Percentiles rank a stretch among this genome's conserved stretches.
phyloP scores from a whole-genome alignment of 2,113 vertebrate genomes.

The Hydrolagus affinis region DNA sequence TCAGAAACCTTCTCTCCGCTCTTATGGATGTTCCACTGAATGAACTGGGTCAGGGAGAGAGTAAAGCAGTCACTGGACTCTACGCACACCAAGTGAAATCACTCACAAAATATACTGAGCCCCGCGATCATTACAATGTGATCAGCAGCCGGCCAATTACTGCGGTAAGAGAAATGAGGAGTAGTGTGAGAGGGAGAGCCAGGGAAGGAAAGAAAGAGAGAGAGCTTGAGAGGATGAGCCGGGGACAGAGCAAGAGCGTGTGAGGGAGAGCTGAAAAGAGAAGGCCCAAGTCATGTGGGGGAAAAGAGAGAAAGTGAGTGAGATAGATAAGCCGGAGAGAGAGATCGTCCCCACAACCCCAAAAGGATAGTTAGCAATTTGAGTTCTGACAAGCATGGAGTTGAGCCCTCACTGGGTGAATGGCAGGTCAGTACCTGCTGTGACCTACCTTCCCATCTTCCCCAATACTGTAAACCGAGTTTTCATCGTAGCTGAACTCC shows the following conservation, averaged over 20 bases:
- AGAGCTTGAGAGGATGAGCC: background rate
- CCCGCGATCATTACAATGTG: background rate
- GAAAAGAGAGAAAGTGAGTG: background rate
- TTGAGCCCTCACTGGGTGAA: too few relatives aligned
- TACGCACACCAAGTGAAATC: conserved; percentile 14
- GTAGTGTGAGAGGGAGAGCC: background rate
- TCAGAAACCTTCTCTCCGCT: conserved; percentile 85
- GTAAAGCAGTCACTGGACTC: conserved; percentile 25
- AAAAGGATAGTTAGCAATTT: too few relatives aligned
- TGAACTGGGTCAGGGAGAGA: conserved; percentile 61
- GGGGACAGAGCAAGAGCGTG: background rate
- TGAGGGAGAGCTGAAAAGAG: background rate
- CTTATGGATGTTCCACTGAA: conserved; percentile 96
- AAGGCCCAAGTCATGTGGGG: background rate
- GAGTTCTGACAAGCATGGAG: too few relatives aligned
- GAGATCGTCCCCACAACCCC: too few relatives aligned
- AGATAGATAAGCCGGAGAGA: background rate
- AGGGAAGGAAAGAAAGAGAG: background rate
- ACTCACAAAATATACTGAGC: background rate
- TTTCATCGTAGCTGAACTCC: conserved; percentile 96
- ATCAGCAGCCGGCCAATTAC: background rate
- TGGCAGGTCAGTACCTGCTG: too few relatives aligned
- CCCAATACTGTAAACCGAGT: conserved; percentile 87
- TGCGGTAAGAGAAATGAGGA: background rate
- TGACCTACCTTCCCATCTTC: conserved; percentile 81